Percentiles rank a stretch among this genome's conserved stretches.
Evolutionary conservation across 2,113 vertebrate genomes (phyloP).

Genomic region (Corapipo altera): DNA sequence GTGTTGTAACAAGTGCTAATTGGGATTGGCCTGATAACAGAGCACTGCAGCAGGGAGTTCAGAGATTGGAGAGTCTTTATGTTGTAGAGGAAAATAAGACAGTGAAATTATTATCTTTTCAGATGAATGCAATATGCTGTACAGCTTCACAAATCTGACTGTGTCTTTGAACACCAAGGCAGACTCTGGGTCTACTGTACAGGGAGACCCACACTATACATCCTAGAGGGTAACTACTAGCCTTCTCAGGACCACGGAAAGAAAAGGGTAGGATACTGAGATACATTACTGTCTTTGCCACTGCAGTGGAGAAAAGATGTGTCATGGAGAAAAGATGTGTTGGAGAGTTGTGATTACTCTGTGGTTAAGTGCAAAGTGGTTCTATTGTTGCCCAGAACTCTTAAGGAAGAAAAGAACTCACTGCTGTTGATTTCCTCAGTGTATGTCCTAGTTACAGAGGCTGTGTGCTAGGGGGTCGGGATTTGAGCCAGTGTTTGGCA

Average conservation of each 20-base stretch:
- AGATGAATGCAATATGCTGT: not conserved
- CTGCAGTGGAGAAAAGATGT: not conserved
- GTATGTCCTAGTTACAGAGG: not conserved
- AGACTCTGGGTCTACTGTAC: not conserved
- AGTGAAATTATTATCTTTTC: not conserved
- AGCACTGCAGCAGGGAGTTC: not conserved
- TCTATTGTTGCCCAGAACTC: not conserved
- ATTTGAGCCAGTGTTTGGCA: constrained; percentile 3
- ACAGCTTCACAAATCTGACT: not conserved
- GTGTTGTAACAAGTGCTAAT: not conserved
- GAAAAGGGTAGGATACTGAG: not conserved
- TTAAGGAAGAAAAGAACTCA: not conserved
- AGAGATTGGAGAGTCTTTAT: not conserved
- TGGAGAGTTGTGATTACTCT: not conserved
- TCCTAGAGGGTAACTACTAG: not conserved
- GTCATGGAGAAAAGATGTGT: not conserved
- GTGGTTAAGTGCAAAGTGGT: not conserved
- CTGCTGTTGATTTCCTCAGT: not conserved
- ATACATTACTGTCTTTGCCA: not conserved
- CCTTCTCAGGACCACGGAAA: not conserved
- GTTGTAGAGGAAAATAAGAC: not conserved
- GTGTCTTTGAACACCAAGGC: not conserved
- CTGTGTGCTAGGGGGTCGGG: not conserved
- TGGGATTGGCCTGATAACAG: not conserved
- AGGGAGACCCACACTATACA: not conserved